Percentiles rank a stretch among this genome's conserved stretches.
Evolutionary conservation across 2,888 invertebrate species (phyloP).

Genomic region (Caradrina kadenii): DNA sequence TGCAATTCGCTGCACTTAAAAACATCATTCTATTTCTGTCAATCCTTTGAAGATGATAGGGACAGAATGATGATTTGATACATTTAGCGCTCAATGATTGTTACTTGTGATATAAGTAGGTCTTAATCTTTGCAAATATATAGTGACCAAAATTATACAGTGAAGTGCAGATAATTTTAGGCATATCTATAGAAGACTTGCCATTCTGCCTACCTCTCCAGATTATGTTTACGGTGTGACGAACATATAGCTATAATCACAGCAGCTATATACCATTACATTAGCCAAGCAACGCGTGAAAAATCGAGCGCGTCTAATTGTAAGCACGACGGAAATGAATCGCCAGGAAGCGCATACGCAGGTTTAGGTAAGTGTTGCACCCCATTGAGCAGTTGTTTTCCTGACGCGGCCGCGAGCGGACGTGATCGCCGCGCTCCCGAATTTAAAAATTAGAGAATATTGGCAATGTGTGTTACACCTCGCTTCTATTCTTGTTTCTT

Average conservation of each 20-base stretch:
- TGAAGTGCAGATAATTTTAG: not conserved
- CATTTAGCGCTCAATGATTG: too few relatives aligned
- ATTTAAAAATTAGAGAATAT: constrained; percentile 51
- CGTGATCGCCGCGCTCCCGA: constrained; percentile 61
- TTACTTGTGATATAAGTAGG: too few relatives aligned
- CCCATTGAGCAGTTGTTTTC: constrained; percentile 75
- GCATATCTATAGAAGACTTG: not conserved
- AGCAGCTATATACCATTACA: constrained; percentile 34
- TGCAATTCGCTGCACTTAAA: too few relatives aligned
- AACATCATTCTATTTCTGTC: too few relatives aligned
- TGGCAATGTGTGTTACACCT: constrained; percentile 47
- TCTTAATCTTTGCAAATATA: too few relatives aligned
- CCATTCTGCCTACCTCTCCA: not conserved
- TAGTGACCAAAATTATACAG: too few relatives aligned
- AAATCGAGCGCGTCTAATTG: constrained; percentile 78
- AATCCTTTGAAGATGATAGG: too few relatives aligned
- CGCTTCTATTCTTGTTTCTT: constrained; percentile 36
- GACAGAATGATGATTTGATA: too few relatives aligned
- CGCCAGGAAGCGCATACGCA: constrained; percentile 76
- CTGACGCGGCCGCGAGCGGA: constrained; percentile 68
- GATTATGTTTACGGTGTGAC: not conserved
- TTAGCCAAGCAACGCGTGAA: constrained; percentile 60
- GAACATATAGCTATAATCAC: constrained; percentile 12
- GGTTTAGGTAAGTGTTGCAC: constrained; percentile 78
- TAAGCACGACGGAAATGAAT: constrained; percentile 72